Evolutionary conservation across 2,888 invertebrate genomes (phyloP).

Genomic region (Stenodema calcarata): DNA sequence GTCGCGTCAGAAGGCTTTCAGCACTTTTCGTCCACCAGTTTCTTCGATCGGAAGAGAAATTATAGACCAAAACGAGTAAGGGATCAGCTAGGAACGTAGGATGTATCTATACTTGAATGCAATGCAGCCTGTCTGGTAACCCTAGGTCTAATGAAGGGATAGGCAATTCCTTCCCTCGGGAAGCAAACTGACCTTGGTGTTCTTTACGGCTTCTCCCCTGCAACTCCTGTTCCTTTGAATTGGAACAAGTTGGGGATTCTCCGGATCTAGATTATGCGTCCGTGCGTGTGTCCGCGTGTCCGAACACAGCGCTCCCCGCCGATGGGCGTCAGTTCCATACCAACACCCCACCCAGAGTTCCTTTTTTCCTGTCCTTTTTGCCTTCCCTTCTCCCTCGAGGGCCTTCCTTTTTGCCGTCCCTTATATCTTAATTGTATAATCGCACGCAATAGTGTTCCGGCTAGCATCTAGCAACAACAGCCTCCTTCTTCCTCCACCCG

Average conservation of each 20-base stretch:
- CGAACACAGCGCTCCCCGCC: conserved; percentile 6
- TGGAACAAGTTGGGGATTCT: conserved; percentile 10
- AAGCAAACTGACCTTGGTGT: conserved; percentile 21
- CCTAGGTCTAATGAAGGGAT: background rate
- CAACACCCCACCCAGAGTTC: background rate
- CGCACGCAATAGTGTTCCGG: conserved; percentile 47
- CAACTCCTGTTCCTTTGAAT: conserved; percentile 22
- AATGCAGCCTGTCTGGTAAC: too few relatives aligned
- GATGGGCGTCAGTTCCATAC: background rate
- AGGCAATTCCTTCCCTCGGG: background rate
- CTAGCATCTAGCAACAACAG: conserved; percentile 35
- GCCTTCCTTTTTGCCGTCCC: background rate
- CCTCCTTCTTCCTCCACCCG: conserved; percentile 4
- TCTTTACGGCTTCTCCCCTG: conserved; percentile 16
- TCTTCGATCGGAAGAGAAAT: too few relatives aligned
- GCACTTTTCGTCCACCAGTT: too few relatives aligned
- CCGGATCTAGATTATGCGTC: conserved; percentile 31
- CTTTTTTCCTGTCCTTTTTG: background rate
- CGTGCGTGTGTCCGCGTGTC: conserved; percentile 15
- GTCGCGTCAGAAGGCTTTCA: too few relatives aligned
- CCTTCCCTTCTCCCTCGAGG: conserved; percentile 4
- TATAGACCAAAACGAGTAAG: too few relatives aligned
- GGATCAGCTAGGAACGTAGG: too few relatives aligned
- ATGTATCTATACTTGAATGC: too few relatives aligned
- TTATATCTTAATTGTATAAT: conserved; percentile 48